Base-by-base conservation (phyloP, 2,797 vertebrate species). In the Petrocephalus schoutedeni region DNA sequence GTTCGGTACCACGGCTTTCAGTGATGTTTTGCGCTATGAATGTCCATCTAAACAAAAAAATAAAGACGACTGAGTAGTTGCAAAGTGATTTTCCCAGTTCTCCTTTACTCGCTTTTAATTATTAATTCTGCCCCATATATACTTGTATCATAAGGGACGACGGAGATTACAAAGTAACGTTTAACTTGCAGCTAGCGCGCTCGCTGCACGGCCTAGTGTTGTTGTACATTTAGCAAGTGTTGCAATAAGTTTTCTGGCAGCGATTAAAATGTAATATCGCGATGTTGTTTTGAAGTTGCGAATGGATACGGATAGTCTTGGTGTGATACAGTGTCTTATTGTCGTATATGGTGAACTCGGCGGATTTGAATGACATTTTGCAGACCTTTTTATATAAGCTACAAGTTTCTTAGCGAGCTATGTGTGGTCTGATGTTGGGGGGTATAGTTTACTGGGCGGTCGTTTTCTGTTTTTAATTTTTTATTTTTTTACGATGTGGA, bases 371-470 rank as follows among this genome's bases (percentile, higher is more conserved):
- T 54, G n/a, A 21, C 23, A 14, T 84, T 83, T 83, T 84, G 45
- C 80, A 16, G 49, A 23, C 19, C 9, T 45, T 80, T 80, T 71
- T 36, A 71, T 7, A 36, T 41, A 16, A 36, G 14, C 67, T 71
- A 71, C 74, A 80, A 16, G 41, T 80, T n/a, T 49, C 14, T 80
- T 80, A 80, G 80, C 51, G 80, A 84, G 51, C 80, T 82, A 82
- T 19, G 80, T 53, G 80, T 84, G 49, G 80, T 53, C 21, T 84
- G n/a, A 21, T 54, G 80, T 54, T 84, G 80, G 80, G 54, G 80
- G 80, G 80, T 84, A 54, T 84, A 53, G 45, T 84, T 84, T 28
- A 84, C 49, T 2, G 51, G 41, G n/a, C 51, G 45, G 51, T 51
- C 45, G 49, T 14, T 84, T 53, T 54, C 1, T 84, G n/a, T 83